Percentiles rank a stretch among this genome's conserved stretches.
Evolutionary conservation across 2,797 vertebrate genomes (phyloP).

Genomic region (Channallabes apus): DNA sequence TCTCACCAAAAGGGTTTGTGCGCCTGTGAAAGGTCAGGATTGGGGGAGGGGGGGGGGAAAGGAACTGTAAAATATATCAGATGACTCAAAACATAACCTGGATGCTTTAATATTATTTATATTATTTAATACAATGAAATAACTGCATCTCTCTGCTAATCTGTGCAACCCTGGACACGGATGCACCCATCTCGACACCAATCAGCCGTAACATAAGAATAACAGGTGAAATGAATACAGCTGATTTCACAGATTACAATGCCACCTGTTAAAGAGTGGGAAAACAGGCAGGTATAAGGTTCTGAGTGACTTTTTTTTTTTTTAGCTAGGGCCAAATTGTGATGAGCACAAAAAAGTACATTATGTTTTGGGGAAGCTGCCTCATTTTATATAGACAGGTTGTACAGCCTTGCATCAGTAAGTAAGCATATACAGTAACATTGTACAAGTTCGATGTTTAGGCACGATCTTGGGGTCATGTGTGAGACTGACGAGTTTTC

Average conservation of each 20-base stretch:
- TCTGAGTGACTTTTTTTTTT: too few species aligned
- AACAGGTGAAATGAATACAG: too few species aligned
- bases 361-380: too few species aligned
- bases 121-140: too few species aligned
- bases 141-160: not conserved
- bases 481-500: conserved; percentile 44
- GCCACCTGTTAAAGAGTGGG: too few species aligned
- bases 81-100: not conserved
- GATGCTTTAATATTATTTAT: not conserved
- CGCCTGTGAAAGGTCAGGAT: conserved; percentile 73
- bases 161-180: not conserved
- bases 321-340: too few species aligned
- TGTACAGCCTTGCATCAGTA: not conserved
- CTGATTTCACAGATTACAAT: too few species aligned
- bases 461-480: not conserved
- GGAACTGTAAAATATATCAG: not conserved
- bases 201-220: too few species aligned
- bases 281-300: too few species aligned
- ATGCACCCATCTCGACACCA: not conserved
- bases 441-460: not conserved
- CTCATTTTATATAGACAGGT: too few species aligned
- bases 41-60: conserved; percentile 18
- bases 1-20: conserved; percentile 94
- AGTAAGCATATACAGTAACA: not conserved
- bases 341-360: too few species aligned